phyloP scores from a whole-genome alignment of 2,113 vertebrate species.

The Gopherus evgoodei region DNA sequence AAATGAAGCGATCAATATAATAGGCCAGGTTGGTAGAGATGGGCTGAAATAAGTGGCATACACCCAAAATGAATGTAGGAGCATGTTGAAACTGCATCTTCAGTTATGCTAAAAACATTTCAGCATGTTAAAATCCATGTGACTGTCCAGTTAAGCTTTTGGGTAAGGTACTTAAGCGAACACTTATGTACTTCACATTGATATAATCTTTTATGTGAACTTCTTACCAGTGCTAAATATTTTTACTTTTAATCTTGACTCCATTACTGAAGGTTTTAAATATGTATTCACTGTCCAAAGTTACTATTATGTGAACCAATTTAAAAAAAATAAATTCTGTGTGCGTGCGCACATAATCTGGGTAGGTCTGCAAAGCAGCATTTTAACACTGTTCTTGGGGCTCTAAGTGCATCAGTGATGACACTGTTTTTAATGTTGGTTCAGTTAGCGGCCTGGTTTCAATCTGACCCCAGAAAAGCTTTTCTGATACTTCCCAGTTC shows the following conservation, averaged over 20 bases:
- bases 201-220: not conserved
- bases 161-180: too few relatives aligned
- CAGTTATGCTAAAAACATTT: not conserved
- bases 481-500: not conserved
- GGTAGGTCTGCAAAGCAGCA: not conserved
- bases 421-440: not conserved
- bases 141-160: not conserved
- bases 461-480: not conserved
- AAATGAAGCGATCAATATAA: not conserved
- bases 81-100: not conserved
- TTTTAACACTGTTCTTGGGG: not conserved
- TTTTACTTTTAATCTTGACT: not conserved
- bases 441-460: not conserved
- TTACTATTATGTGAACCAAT: too few relatives aligned
- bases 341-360: accelerated
- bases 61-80: not conserved
- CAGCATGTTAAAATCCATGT: not conserved
- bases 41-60: not conserved
- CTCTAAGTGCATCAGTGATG: not conserved
- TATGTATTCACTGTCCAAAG: too few relatives aligned
- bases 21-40: not conserved
- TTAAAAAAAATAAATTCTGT: too few relatives aligned
- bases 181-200: accelerated
- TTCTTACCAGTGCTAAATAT: not conserved
- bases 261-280: not conserved